Evolutionary conservation across 2,797 vertebrate species (phyloP).

Genomic region (Artibeus lituratus): DNA sequence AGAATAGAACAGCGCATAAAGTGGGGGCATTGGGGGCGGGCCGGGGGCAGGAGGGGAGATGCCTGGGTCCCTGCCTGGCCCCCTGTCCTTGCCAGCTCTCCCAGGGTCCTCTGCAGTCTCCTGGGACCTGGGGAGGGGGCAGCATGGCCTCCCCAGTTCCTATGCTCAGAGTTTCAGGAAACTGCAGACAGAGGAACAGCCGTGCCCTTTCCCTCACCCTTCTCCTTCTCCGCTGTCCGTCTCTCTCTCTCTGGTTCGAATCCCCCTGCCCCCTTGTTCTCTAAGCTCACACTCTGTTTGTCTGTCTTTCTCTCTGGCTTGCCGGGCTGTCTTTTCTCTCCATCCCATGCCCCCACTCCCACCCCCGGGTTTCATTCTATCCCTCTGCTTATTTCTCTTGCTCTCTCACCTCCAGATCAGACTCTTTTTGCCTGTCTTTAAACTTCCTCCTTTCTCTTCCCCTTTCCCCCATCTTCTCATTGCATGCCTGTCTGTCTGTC

Average conservation of each 20-base stretch:
- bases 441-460: not conserved
- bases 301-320: not conserved
- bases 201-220: not conserved
- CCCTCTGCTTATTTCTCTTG: not conserved
- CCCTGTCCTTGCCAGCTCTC: not conserved
- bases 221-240: not conserved
- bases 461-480: not conserved
- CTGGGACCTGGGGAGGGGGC: not conserved
- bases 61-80: not conserved
- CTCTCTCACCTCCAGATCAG: not conserved
- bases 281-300: not conserved
- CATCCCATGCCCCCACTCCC: too few species aligned
- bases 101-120: not conserved
- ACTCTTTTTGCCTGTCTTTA: not conserved
- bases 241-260: not conserved
- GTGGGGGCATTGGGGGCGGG: accelerated
- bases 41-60: not conserved
- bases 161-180: not conserved
- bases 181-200: not conserved
- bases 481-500: not conserved
- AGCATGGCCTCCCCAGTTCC: not conserved
- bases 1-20: not conserved
- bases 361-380: not conserved
- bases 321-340: not conserved
- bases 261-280: not conserved